Evolutionary conservation across 2,797 vertebrate species (phyloP).

Genomic region (Miichthys miiuy): DNA sequence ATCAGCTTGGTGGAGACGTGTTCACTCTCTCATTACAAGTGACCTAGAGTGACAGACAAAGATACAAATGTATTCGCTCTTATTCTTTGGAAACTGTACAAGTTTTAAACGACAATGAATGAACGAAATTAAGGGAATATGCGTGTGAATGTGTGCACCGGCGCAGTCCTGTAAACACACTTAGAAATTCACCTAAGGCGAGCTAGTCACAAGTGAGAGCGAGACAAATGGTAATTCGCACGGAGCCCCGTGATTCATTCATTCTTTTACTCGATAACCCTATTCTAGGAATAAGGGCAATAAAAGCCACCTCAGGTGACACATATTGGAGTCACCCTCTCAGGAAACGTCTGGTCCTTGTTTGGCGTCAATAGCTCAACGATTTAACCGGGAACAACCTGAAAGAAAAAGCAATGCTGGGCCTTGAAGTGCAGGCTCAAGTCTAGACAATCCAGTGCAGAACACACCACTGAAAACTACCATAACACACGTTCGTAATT

Average conservation of each 20-base stretch:
- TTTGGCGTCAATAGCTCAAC: conserved; percentile 16
- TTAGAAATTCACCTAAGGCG: conserved; percentile 2
- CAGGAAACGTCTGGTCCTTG: conserved; percentile 10
- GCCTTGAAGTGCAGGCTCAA: conserved; percentile 6
- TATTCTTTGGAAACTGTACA: conserved; percentile 19
- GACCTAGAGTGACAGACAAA: conserved; percentile 39
- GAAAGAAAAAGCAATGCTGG: not conserved
- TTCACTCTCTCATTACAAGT: conserved; percentile 71
- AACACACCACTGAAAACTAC: not conserved
- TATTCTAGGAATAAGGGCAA: not conserved
- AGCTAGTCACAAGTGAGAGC: conserved; percentile 9
- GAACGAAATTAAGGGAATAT: not conserved
- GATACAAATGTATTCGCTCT: conserved; percentile 36
- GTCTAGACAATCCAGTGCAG: not conserved
- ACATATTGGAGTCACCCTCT: conserved; percentile 8
- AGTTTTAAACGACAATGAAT: not conserved
- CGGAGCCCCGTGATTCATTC: not conserved
- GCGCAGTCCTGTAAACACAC: not conserved
- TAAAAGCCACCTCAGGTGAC: conserved; percentile 3
- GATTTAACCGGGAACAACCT: conserved; percentile 18
- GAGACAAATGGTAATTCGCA: conserved; percentile 9
- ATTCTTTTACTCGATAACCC: not conserved
- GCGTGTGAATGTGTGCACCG: not conserved
- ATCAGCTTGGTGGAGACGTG: conserved; percentile 74
- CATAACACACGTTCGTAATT: not conserved